Base-by-base conservation (phyloP, 1,140 invertebrate species). In the Sesamia nonagrioides region DNA sequence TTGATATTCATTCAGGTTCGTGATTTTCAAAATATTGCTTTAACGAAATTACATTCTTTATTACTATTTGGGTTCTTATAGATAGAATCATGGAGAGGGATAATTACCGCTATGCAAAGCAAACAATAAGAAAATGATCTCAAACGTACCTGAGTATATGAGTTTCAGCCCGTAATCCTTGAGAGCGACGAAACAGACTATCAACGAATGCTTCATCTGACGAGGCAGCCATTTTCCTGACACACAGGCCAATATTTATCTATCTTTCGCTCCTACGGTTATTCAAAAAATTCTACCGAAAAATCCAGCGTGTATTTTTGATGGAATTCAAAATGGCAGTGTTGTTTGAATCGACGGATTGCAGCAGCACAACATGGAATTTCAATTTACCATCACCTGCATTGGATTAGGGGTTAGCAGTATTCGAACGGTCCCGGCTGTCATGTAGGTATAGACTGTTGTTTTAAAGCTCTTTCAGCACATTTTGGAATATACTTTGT, bases 311-410 rank as follows among this genome's bases (percentile, higher is more conserved):
- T 18, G 71, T 45, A 74, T 45, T 58, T 74, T 69, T 69, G 42
- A 69, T 69, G 66, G 66, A 69, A 69, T 69, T 33, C 66, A 33
- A 69, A 69, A 69, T 48, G 17, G 71, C 18, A 18, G n/a, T 21
- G 71, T 74, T 58, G 71, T 60, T 74, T 33, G 60, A 42, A 68
- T 42, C 63, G 18, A 15, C 63, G 37, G 71, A 73, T 58, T 73
- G 52, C 71, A 73, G 76, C 54, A 45, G 76, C 54, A 45, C 60
- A 37, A 86, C 85, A 86, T 80, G 78, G 80, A 82, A 83, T 86
- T 85, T 83, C 85, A 85, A 86, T 86, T 86, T 79, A 80, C 79
- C 79, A 81, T 82, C 85, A 83, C 78, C 78, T 79, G 82, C 74
- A 73, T 42, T 3, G 54, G 83, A 75, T 86, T 81, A 81, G 42